A percentile compares a stretch with the other conserved stretches of the same genome.
These are phyloP conservation scores for Philotrypesis tridentata DNA, from an alignment of 1,140 invertebrate species.

Conservation along the genomic window DNA sequence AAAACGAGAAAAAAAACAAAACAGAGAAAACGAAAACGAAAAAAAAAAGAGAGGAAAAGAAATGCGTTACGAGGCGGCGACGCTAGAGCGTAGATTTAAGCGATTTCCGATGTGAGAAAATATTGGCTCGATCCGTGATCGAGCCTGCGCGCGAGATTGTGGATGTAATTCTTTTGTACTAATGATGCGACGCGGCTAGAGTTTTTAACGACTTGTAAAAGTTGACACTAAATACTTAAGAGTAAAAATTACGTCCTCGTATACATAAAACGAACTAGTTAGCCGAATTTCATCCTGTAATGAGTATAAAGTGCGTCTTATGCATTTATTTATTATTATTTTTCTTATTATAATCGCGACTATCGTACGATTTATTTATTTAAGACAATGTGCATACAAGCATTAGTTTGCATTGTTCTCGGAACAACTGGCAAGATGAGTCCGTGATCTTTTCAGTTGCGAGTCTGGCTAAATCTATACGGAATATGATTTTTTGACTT, in stretches of 20 bases:
- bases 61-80: not conserved
- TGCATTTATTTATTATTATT: not conserved
- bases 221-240: not conserved
- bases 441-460: too few relatives aligned
- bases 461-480: too few relatives aligned
- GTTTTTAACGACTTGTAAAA: slow-evolving; percentile 12
- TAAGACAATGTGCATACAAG: not conserved
- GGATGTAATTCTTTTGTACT: not conserved
- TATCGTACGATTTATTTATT: not conserved
- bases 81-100: not conserved
- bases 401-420: not conserved
- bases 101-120: not conserved
- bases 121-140: not conserved
- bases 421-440: not conserved
- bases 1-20: too few relatives aligned
- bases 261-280: not conserved
- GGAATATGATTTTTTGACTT: too few relatives aligned
- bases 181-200: not conserved
- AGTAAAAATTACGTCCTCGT: not conserved
- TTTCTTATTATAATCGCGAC: not conserved
- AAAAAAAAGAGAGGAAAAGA: not conserved
- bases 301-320: not conserved
- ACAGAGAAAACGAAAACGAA: too few relatives aligned
- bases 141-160: not conserved
- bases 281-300: not conserved